phyloP scores from a whole-genome alignment of 2,888 invertebrate genomes.

The Ectemnius continuus region DNA sequence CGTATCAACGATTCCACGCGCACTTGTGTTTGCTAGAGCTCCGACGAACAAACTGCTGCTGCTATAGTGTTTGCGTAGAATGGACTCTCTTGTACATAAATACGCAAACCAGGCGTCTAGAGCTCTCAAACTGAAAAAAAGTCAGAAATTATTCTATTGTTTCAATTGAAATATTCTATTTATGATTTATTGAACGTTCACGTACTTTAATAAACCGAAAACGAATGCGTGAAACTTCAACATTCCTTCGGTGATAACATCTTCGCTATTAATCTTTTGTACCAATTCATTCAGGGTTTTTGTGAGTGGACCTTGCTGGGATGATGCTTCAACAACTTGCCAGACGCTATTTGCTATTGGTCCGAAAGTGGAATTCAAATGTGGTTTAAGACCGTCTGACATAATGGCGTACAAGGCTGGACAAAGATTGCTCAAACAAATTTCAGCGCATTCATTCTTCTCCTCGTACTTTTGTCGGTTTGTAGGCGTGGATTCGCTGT shows the following conservation, averaged over 20 bases:
- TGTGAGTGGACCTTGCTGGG: constrained; percentile 91
- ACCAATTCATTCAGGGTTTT: constrained; percentile 91
- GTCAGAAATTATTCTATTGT: background rate
- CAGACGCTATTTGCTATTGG: constrained; percentile 92
- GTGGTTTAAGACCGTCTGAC: constrained; percentile 90
- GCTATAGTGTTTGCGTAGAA: constrained; percentile 89
- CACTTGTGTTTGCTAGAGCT: constrained; percentile 79
- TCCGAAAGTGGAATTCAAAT: constrained; percentile 90
- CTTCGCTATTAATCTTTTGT: constrained; percentile 89
- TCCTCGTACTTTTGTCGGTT: constrained; percentile 76
- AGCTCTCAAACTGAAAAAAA: constrained; percentile 84
- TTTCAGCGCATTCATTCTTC: constrained; percentile 85
- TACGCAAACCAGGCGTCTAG: constrained; percentile 95
- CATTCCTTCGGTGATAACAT: constrained; percentile 89
- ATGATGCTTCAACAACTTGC: constrained; percentile 93
- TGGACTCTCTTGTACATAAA: constrained; percentile 89
- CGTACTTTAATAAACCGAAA: constrained; percentile 91
- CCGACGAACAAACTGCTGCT: constrained; percentile 86
- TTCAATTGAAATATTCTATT: background rate
- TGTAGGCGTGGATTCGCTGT: constrained; percentile 83
- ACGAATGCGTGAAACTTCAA: constrained; percentile 94
- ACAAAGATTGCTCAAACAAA: constrained; percentile 87
- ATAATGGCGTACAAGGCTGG: constrained; percentile 91
- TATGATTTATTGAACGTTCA: constrained; percentile 48
- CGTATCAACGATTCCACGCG: constrained; percentile 83